Percentiles rank a stretch among this genome's conserved stretches.
These are phyloP conservation scores for Euzetes globulus DNA, from an alignment of 2,888 invertebrate genomes.

Conservation along the genomic window DNA sequence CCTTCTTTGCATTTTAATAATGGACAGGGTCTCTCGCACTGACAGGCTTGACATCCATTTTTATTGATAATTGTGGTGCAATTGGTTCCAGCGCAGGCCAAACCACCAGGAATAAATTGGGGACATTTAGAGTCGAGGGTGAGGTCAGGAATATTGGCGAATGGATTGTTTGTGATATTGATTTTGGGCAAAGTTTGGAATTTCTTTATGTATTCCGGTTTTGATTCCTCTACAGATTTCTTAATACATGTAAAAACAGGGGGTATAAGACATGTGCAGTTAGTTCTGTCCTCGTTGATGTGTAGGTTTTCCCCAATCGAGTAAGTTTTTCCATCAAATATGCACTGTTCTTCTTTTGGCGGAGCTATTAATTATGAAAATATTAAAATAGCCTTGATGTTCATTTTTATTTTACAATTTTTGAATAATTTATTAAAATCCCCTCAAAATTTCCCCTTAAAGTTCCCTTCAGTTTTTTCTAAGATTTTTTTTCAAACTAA, in stretches of 20 bases:
- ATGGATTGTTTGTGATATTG: neutral
- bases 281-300: neutral
- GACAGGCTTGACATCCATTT: constrained; percentile 11
- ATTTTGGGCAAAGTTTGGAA: neutral
- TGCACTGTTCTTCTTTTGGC: neutral
- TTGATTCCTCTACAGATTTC: neutral
- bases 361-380: neutral
- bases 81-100: constrained; percentile 1
- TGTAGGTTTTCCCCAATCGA: neutral
- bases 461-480: no score
- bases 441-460: no score
- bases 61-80: neutral
- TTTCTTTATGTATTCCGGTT: neutral
- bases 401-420: no score
- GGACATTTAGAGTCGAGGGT: neutral
- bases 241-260: constrained; percentile 11
- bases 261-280: neutral
- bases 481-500: neutral
- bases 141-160: neutral
- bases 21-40: neutral
- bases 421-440: no score
- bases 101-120: neutral
- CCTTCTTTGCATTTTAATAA: neutral
- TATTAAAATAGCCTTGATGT: no score
- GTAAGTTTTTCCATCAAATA: neutral